These are phyloP conservation scores for Heliconius charithonia DNA, from an alignment of 2,888 invertebrate genomes.

Conservation along the genomic window DNA sequence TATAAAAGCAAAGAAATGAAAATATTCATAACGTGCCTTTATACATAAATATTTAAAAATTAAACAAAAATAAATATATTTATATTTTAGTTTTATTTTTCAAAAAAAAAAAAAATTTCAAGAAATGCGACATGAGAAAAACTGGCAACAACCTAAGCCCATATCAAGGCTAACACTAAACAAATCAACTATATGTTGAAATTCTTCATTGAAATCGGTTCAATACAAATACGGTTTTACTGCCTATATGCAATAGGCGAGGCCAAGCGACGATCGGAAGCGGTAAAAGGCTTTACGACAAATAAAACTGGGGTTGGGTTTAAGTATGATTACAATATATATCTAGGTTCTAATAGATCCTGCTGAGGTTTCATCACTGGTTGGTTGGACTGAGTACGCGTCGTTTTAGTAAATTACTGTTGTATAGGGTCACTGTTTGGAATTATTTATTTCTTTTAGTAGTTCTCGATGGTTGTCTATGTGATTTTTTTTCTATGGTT, in stretches of 20 bases:
- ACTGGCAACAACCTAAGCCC: background rate
- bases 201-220: slow-evolving; percentile 55
- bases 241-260: slow-evolving; percentile 63
- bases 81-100: no score
- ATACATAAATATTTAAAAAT: no score
- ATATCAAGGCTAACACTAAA: background rate
- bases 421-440: background rate
- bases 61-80: no score
- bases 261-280: slow-evolving; percentile 56
- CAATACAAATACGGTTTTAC: slow-evolving; percentile 60
- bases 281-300: slow-evolving; percentile 77
- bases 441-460: slow-evolving; percentile 1
- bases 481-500: no score
- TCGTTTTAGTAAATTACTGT: slow-evolving; percentile 25
- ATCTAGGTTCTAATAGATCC: slow-evolving; percentile 42
- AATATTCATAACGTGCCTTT: no score
- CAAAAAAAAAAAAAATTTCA: no score
- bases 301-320: slow-evolving; percentile 74
- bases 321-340: slow-evolving; percentile 73
- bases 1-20: no score
- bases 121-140: background rate
- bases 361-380: slow-evolving; percentile 36
- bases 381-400: background rate
- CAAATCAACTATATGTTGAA: slow-evolving; percentile 1
- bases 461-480: background rate